phyloP scores from a whole-genome alignment of 1,140 invertebrate species.

The Drosophila bocqueti region DNA sequence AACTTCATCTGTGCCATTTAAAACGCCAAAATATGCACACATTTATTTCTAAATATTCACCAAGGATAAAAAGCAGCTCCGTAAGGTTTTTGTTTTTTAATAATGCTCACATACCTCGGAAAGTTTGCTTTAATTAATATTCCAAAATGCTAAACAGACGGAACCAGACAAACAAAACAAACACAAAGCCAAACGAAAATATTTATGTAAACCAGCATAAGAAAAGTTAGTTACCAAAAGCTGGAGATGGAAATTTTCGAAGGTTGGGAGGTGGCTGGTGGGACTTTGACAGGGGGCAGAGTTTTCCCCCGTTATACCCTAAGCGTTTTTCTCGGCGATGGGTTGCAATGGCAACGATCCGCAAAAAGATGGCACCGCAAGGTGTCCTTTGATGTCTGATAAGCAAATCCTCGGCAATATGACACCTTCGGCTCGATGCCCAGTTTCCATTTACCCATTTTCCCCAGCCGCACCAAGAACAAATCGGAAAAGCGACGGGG shows the following conservation, averaged over 20 bases:
- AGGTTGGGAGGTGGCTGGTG: background rate
- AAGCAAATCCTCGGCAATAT: constrained; percentile 46
- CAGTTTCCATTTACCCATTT: constrained; percentile 4
- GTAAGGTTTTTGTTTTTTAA: constrained; percentile 15
- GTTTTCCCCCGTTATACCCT: background rate
- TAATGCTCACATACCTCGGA: constrained; percentile 31
- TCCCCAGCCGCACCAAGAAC: background rate
- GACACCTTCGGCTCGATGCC: constrained; percentile 48
- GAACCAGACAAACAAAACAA: constrained; percentile 46
- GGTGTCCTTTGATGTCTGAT: constrained; percentile 55
- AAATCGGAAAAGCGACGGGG: constrained; percentile 17
- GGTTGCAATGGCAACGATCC: constrained; percentile 45
- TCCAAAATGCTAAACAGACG: constrained; percentile 43
- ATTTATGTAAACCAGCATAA: constrained; percentile 38
- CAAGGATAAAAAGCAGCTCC: background rate
- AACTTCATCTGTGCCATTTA: background rate
- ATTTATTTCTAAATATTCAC: background rate
- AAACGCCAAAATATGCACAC: background rate
- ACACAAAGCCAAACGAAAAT: constrained; percentile 24
- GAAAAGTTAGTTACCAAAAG: constrained; percentile 26
- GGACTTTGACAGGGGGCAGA: background rate
- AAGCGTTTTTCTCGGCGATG: constrained; percentile 1
- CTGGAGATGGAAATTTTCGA: constrained; percentile 6
- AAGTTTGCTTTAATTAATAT: constrained; percentile 55
- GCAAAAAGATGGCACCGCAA: constrained; percentile 32